Conservation (phyloP, 2,113 vertebrate genomes). For the Eretmochelys imbricata region DNA sequence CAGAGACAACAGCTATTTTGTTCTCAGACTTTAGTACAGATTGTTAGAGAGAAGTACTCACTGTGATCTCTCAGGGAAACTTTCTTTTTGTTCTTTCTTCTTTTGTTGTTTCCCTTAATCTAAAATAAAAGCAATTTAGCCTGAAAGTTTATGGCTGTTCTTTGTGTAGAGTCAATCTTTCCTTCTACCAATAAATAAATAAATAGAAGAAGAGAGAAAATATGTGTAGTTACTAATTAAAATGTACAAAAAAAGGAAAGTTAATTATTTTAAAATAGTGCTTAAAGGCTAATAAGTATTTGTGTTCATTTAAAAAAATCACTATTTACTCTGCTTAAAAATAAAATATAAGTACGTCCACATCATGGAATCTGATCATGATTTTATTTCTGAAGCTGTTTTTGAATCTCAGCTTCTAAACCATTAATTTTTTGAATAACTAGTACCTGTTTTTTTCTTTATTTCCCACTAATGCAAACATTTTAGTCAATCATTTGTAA, state of each 20-base stretch:
- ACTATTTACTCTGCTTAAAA: neutral
- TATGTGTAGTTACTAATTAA: neutral
- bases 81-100: neutral
- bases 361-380: accelerated
- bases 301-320: neutral
- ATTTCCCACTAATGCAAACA: neutral
- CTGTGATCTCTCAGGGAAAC: neutral
- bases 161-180: neutral
- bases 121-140: conserved; percentile 19
- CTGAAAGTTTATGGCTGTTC: neutral
- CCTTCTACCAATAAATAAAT: neutral
- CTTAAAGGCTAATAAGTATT: neutral
- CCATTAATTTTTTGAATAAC: neutral
- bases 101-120: neutral
- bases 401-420: neutral
- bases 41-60: neutral
- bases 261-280: neutral
- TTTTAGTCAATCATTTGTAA: neutral
- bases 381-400: conserved; percentile 37
- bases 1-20: neutral
- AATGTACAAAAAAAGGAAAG: neutral
- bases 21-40: neutral
- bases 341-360: neutral
- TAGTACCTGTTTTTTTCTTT: neutral
- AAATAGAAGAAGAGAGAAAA: neutral